Evolutionary conservation across 1,140 invertebrate genomes (phyloP).

Genomic region (Saccostrea echinata): DNA sequence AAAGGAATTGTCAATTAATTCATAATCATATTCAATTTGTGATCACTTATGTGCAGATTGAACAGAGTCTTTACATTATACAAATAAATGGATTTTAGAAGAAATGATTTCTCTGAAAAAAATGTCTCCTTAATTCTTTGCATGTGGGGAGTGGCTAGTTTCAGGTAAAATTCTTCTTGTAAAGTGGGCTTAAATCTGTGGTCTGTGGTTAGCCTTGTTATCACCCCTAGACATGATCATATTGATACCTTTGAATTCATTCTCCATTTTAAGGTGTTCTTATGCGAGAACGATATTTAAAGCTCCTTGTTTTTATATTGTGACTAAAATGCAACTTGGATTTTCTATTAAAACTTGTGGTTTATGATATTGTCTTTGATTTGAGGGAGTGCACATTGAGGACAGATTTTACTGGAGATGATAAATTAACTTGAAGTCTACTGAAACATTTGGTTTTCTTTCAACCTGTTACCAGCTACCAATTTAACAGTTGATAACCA

Average conservation of each 20-base stretch:
- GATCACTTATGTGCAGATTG: too few species aligned
- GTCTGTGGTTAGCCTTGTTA: constrained; percentile 5
- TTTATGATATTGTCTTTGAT: constrained; percentile 6
- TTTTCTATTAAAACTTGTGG: not conserved
- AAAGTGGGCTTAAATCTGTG: too few species aligned
- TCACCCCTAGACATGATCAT: not conserved
- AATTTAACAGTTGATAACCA: constrained; percentile 10
- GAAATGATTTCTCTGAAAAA: too few species aligned
- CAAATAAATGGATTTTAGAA: too few species aligned
- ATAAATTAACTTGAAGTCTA: not conserved
- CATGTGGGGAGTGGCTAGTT: not conserved
- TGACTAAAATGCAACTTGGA: not conserved
- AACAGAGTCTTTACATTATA: too few species aligned
- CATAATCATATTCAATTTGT: too few species aligned
- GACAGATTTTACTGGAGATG: constrained; percentile 4
- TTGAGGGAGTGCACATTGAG: not conserved
- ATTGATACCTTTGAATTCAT: not conserved
- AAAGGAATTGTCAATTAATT: too few species aligned
- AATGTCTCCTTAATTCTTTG: not conserved
- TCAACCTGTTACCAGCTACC: not conserved
- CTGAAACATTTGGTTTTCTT: not conserved
- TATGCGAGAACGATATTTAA: not conserved
- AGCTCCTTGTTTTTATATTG: not conserved
- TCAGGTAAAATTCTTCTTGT: too few species aligned
- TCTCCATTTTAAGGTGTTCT: not conserved